Evolutionary conservation across 2,797 vertebrate genomes (phyloP).

Genomic region (Sebastes variabilis): DNA sequence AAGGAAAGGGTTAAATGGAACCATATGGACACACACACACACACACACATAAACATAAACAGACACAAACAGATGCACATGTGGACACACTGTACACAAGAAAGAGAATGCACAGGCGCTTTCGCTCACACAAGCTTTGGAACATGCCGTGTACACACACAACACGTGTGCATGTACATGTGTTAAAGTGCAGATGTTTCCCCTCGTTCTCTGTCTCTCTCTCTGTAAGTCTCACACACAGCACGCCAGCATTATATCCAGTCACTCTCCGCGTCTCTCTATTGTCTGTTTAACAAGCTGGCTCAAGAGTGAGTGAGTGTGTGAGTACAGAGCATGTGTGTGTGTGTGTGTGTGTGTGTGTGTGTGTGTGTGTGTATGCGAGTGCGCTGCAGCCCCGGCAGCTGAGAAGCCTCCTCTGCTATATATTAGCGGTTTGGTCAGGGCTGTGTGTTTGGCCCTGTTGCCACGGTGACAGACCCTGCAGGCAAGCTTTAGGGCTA

Average conservation of each 20-base stretch:
- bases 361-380: background rate
- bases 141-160: slow-evolving; percentile 13
- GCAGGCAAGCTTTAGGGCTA: slow-evolving; percentile 55
- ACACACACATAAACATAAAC: slow-evolving; percentile 5
- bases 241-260: background rate
- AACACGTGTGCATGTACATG: background rate
- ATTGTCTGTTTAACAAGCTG: slow-evolving; percentile 12
- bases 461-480: slow-evolving; percentile 65
- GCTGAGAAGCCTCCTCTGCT: slow-evolving; percentile 61
- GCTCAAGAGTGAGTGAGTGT: background rate
- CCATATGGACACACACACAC: slow-evolving; percentile 59
- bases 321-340: background rate
- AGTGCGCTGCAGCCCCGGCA: slow-evolving; percentile 20
- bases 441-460: slow-evolving; percentile 66
- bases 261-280: slow-evolving; percentile 4
- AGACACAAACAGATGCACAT: slow-evolving; percentile 38
- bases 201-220: background rate
- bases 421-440: slow-evolving; percentile 74
- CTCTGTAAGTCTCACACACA: background rate
- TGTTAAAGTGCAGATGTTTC: slow-evolving; percentile 37
- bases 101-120: slow-evolving; percentile 7
- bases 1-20: slow-evolving; percentile 79
- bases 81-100: slow-evolving; percentile 44
- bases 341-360: background rate
- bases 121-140: background rate